Conservation (phyloP, 2,888 invertebrate genomes). For the Pocota personata region DNA sequence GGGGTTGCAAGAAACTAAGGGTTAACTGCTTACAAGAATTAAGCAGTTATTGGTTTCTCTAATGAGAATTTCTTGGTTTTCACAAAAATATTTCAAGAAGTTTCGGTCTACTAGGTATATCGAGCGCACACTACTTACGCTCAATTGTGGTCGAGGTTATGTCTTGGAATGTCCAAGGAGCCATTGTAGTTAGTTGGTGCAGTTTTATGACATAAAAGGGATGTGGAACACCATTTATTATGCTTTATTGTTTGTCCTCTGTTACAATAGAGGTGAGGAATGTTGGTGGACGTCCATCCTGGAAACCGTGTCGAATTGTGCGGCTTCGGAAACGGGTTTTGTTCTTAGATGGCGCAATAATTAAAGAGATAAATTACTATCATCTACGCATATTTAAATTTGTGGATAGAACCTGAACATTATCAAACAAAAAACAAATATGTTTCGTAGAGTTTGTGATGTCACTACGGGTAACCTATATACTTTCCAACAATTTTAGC, state of each 20-base stretch:
- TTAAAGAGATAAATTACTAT: neutral
- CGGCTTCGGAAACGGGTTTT: neutral
- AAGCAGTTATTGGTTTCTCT: conserved; percentile 82
- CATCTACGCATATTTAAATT: neutral
- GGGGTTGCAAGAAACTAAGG: conserved; percentile 12
- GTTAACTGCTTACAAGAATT: conserved; percentile 76
- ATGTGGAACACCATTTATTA: conserved; percentile 50
- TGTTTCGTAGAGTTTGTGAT: too few species aligned
- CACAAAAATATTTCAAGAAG: conserved; percentile 55
- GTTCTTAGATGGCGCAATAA: neutral
- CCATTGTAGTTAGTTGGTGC: neutral
- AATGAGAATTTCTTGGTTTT: conserved; percentile 81
- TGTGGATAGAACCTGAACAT: too few species aligned
- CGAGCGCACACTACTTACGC: neutral
- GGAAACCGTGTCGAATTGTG: neutral
- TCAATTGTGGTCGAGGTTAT: conserved; percentile 56
- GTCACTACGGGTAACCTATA: too few species aligned
- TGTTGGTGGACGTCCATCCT: neutral
- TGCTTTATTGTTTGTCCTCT: conserved; percentile 35
- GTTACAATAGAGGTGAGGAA: conserved; percentile 4
- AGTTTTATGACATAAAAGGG: conserved; percentile 40
- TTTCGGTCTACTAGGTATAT: conserved; percentile 1
- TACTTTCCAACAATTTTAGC: too few species aligned
- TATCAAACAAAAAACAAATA: too few species aligned
- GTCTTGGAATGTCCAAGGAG: conserved; percentile 63